Percentiles rank a stretch among this genome's conserved stretches.
Conservation (phyloP, 1,140 invertebrate genomes). For the Drosophila nigromelanica region DNA sequence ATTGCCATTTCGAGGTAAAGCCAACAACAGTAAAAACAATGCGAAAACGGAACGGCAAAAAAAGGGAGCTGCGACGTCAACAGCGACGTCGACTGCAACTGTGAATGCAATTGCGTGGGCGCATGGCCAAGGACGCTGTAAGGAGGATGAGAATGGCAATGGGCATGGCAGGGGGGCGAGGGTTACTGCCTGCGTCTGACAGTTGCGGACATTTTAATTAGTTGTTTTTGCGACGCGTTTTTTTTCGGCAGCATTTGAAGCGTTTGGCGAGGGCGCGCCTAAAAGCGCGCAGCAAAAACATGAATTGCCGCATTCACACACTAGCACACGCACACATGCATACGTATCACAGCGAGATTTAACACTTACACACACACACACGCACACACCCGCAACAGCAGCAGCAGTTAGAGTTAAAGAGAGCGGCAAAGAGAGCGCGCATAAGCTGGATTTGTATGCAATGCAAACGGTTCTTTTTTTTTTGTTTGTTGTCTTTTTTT, state of each 20-base stretch:
- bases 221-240: constrained; percentile 23
- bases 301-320: constrained; percentile 38
- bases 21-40: not conserved
- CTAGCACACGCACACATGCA: constrained; percentile 6
- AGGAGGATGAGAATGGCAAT: constrained; percentile 3
- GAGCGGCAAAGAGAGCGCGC: constrained; percentile 9
- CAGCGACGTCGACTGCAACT: not conserved
- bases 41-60: constrained; percentile 2
- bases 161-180: not conserved
- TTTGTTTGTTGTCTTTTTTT: constrained; percentile 3
- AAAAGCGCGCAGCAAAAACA: constrained; percentile 44
- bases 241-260: constrained; percentile 15
- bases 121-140: constrained; percentile 40
- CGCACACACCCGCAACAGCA: not conserved
- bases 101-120: constrained; percentile 45
- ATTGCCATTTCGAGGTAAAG: not conserved
- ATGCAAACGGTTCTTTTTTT: constrained; percentile 18
- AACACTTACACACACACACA: constrained; percentile 25
- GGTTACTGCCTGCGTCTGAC: constrained; percentile 12
- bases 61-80: not conserved
- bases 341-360: not conserved
- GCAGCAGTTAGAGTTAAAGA: not conserved
- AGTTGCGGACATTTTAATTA: constrained; percentile 48
- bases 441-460: constrained; percentile 35
- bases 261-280: constrained; percentile 29